Base-by-base conservation (phyloP, 2,113 vertebrate genomes). In the Myodes glareolus region DNA sequence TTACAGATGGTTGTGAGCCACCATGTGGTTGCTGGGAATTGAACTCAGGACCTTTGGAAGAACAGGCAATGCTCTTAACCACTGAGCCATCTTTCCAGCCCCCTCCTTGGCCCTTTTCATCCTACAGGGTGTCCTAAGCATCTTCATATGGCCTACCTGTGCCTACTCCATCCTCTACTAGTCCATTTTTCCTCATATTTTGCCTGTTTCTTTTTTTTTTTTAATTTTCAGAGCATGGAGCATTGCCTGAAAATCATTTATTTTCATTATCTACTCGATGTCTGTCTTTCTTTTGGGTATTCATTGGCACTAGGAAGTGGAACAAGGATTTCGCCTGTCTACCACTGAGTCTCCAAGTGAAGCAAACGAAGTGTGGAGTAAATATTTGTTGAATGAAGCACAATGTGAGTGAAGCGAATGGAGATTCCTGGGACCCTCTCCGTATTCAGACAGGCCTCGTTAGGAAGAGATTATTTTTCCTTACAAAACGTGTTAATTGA, bases 391-490 rank as follows among this genome's bases (percentile, higher is more conserved):
- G 85, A 61, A 52, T 61, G 21, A 96, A 80, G 65, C 0, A 0
- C 63, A 63, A 68, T 63, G n/a, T 78, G 42, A 67, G 45, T 36
- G 47, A 82, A 73, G 67, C 86, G 52, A 25, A 1, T 50, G 27
- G 65, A 85, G 84, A 16, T 52, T 95, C 84, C 45, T 36, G 45
- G 65, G 47, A 85, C 65, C 17, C 7, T 91, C 88, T 93, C 81
- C 36, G 52, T 61, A 36, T 42, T 58, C 27, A 29, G 61, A 19
- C 55, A 65, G 47, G 82, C 17, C 31, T 96, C 5, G 0, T 82
- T 95, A 88, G 82, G 75, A 81, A 78, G 89, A 78, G 52, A 94
- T 88, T 25, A 70, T 87, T 76, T 76, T 61, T n/a, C 42, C 72
- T 61, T 5, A 50, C 55, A 78, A 90, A 80, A 90, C 68, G 45